Percentiles rank a stretch among this genome's conserved stretches.
Evolutionary conservation across 1,140 invertebrate genomes (phyloP).

Genomic region (Drosophila repletoides): DNA sequence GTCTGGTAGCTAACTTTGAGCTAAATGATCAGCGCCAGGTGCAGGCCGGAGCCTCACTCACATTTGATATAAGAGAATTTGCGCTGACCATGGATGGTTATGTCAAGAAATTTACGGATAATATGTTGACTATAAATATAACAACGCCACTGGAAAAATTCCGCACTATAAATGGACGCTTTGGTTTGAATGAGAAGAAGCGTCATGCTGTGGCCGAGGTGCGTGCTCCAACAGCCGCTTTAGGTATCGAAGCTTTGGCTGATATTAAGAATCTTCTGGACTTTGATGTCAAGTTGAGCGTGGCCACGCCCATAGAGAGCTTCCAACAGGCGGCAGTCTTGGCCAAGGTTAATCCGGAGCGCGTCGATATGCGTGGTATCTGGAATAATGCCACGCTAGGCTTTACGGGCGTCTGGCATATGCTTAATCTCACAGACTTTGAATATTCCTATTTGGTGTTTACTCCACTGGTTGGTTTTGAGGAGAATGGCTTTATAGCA

Average conservation of each 20-base stretch:
- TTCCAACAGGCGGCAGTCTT: slow-evolving; percentile 85
- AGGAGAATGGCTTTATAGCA: slow-evolving; percentile 88
- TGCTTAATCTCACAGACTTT: slow-evolving; percentile 87
- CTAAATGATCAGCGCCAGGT: slow-evolving; percentile 85
- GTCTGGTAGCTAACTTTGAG: slow-evolving; percentile 86
- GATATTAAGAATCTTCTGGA: slow-evolving; percentile 84
- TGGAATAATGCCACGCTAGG: slow-evolving; percentile 89
- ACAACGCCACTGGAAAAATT: slow-evolving; percentile 88
- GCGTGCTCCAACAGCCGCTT: slow-evolving; percentile 85
- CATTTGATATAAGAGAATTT: slow-evolving; percentile 87
- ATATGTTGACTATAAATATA: slow-evolving; percentile 87
- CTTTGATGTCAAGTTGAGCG: slow-evolving; percentile 88
- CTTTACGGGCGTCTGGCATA: slow-evolving; percentile 90
- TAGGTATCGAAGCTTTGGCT: slow-evolving; percentile 87
- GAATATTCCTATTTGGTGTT: slow-evolving; percentile 90
- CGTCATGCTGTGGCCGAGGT: slow-evolving; percentile 88
- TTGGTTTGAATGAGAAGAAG: slow-evolving; percentile 87
- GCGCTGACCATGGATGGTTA: slow-evolving; percentile 86
- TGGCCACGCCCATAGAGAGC: slow-evolving; percentile 88
- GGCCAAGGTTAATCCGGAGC: slow-evolving; percentile 59
- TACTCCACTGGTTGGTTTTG: slow-evolving; percentile 88
- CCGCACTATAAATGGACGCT: slow-evolving; percentile 85
- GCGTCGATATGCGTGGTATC: slow-evolving; percentile 87
- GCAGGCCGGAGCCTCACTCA: slow-evolving; percentile 86
- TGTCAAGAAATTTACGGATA: slow-evolving; percentile 86